Base-by-base conservation (phyloP, 2,888 invertebrate genomes). In the Nemurella pictetii region DNA sequence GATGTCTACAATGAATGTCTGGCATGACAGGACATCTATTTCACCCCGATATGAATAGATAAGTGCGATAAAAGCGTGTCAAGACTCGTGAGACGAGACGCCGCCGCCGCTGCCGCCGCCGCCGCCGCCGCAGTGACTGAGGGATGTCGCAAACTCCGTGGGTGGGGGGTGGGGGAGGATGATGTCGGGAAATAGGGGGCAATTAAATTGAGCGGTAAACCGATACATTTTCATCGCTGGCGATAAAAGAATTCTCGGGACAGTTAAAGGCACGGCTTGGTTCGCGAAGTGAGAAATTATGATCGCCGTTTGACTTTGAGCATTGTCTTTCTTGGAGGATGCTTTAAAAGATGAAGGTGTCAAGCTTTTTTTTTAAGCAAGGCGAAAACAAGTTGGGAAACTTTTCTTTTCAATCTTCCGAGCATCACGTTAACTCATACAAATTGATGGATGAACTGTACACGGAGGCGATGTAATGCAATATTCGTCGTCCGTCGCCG, bases 391-490 rank as follows among this genome's bases (percentile, higher is more conserved):
- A 55, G 55, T 72, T 82, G 12, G 28, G 72, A 85, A 85, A 85
- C 80, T 85, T 85, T 85, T 83, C 85, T 85, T 85, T 85, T 72
- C 85, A 85, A 85, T 85, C 83, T 82, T 82, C 36, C 1, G 25
- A 36, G 55, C 81, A 20, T 81, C 82, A 15, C 5, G 80, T 77
- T 55, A 25, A 83, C 83, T 85, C 55, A 29, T 78, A 80, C 35
- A 85, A 85, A 85, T 85, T 85, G 85, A 85, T 83, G 85, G 83
- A 85, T 83, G 83, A 83, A 83, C 84, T 30, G 32, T 75, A 72
- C 80, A 32, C 28, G 80, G 55, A 35, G 80, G 29, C 15, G 28
- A n/a, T n/a, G 30, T 78, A 30, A 30, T 29, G 29, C 29, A 78
- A 80, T 80, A 80, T 80, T 80, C 36, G 26, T 75, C 74, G 74